Base-by-base conservation (phyloP, 2,797 vertebrate genomes). In the Philypnodon macrostomus region DNA sequence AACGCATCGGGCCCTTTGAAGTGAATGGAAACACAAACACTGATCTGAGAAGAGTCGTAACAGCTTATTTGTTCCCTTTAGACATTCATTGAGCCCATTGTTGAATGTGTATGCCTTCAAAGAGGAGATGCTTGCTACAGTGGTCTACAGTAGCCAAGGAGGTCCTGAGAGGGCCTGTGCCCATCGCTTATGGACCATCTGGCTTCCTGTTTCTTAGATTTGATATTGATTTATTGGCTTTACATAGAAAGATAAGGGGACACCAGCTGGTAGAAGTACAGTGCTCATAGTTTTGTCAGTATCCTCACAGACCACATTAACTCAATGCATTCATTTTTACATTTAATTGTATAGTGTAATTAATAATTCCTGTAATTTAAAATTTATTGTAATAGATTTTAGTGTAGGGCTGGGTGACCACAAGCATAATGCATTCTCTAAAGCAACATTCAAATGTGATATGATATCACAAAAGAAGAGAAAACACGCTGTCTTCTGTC, bases 1-100 rank as follows among this genome's bases (percentile, higher is more conserved):
- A 92, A 91, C 88, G 89, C 63, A 75, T 41, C 0, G 13, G 3
- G 36, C 66, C 63, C 88, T 92, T 92, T 91, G 90, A 91, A 86
- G 90, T 90, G 78, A 75, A 84, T 76, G 77, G 84, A 88, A 90
- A 91, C 85, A 90, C 87, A 90, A 90, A 90, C 88, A 89, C 73
- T 85, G 85, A 85, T 90, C 85, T 88, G 82, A 88, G 85, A 69
- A 75, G 73, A 88, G 87, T 90, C 86, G 87, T 92, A 91, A 91
- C 86, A 84, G 86, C 87, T 88, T 91, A 90, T 91, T 92, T 91
- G 89, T 92, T 88, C 88, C 85, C 86, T 90, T 90, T 90, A 90
- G 90, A 89, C 88, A 92, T 91, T 91, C 89, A 89, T 87, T 85
- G 81, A 83, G 51, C 77, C 55, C 72, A 81, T 80, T 78, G 83